Conservation (phyloP, 2,113 vertebrate genomes). For the Psettodes erumei region DNA sequence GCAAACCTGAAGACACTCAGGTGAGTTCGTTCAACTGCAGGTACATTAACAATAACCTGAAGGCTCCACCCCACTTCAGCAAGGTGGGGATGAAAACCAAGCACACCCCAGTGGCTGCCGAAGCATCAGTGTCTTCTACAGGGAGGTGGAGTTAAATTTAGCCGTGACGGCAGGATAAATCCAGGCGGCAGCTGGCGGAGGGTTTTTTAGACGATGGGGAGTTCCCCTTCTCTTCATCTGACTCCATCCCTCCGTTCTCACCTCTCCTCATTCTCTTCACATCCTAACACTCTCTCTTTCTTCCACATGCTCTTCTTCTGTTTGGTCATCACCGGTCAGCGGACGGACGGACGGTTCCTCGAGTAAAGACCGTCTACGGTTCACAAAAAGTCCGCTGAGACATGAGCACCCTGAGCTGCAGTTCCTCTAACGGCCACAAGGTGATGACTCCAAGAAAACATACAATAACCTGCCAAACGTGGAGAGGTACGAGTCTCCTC, state of each 20-base stretch:
- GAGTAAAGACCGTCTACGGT: too few species aligned
- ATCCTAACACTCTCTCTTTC: neutral
- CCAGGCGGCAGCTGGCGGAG: slow-evolving; percentile 68
- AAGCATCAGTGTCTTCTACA: slow-evolving; percentile 8
- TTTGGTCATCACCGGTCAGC: neutral
- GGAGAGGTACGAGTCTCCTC: too few species aligned
- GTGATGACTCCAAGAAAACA: too few species aligned
- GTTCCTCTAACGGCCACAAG: too few species aligned
- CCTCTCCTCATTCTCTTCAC: neutral
- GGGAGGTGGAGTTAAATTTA: slow-evolving; percentile 51
- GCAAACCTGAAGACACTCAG: neutral
- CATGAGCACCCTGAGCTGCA: too few species aligned
- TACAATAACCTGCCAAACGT: too few species aligned
- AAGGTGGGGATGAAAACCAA: neutral
- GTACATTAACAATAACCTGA: neutral
- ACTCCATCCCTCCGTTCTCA: neutral
- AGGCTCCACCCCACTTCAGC: slow-evolving; percentile 3
- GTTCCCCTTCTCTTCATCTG: slow-evolving; percentile 49
- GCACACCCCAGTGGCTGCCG: neutral
- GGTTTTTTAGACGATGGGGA: slow-evolving; percentile 31
- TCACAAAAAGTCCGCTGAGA: too few species aligned
- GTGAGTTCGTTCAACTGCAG: neutral
- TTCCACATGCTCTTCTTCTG: neutral
- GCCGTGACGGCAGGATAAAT: slow-evolving; percentile 40
- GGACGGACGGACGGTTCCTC: too few species aligned